Conservation (phyloP, 2,113 vertebrate species). For the Abramis brama region DNA sequence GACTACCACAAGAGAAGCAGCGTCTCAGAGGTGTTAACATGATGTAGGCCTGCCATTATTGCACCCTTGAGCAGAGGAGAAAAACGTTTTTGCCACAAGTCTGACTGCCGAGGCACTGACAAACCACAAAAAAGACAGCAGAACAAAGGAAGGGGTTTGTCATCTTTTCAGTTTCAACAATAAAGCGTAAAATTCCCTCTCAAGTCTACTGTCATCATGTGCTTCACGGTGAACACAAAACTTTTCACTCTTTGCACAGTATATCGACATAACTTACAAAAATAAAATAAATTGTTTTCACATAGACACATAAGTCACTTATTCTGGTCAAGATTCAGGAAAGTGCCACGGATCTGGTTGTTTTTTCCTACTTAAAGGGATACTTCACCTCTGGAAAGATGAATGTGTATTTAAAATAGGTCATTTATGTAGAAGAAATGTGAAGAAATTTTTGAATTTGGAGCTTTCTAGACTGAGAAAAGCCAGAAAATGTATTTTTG, state of each 20-base stretch:
- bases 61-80: conserved; percentile 38
- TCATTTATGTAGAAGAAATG: too few species aligned
- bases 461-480: too few species aligned
- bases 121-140: conserved; percentile 19
- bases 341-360: neutral
- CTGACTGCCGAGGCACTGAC: conserved; percentile 24
- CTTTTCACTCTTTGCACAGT: neutral
- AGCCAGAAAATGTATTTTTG: too few species aligned
- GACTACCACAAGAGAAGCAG: conserved; percentile 45
- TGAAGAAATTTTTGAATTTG: too few species aligned
- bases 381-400: too few species aligned
- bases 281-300: too few species aligned
- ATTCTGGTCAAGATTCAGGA: neutral
- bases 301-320: neutral
- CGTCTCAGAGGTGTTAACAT: conserved; percentile 47
- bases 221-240: neutral
- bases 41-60: conserved; percentile 49
- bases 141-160: neutral
- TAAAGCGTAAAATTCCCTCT: neutral
- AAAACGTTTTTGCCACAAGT: conserved; percentile 25
- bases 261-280: too few species aligned
- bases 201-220: neutral
- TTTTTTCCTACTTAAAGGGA: neutral
- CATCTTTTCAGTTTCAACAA: conserved; percentile 16
- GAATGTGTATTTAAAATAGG: too few species aligned